phyloP scores from a whole-genome alignment of 2,888 invertebrate genomes.

The Asteroscopus sphinx region DNA sequence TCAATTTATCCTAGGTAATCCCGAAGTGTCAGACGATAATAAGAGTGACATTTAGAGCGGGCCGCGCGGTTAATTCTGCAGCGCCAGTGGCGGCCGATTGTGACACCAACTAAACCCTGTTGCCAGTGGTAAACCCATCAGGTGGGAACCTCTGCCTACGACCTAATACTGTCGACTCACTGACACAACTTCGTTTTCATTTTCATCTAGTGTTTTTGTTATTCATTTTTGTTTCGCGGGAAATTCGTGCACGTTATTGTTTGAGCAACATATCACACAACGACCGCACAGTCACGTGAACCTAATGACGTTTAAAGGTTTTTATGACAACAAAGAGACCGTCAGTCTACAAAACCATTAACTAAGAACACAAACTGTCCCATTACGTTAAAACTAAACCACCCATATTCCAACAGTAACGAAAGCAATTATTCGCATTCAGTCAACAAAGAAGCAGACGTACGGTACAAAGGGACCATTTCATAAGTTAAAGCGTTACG shows the following conservation, averaged over 20 bases:
- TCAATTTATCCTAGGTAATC: constrained; percentile 89
- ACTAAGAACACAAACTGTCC: constrained; percentile 81
- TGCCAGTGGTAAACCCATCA: constrained; percentile 86
- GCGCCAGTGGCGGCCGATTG: constrained; percentile 82
- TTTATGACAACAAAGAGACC: constrained; percentile 72
- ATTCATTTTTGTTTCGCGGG: constrained; percentile 42
- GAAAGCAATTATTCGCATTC: constrained; percentile 82
- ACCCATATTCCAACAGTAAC: constrained; percentile 77
- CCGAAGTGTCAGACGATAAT: constrained; percentile 88
- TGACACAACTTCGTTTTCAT: constrained; percentile 61
- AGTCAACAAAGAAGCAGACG: constrained; percentile 78
- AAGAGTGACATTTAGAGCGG: constrained; percentile 88
- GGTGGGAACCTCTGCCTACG: constrained; percentile 71
- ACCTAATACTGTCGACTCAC: constrained; percentile 74
- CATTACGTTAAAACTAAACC: constrained; percentile 80
- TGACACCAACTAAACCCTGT: constrained; percentile 87
- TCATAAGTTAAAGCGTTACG: constrained; percentile 83
- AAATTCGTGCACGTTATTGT: constrained; percentile 33
- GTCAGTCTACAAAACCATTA: constrained; percentile 76
- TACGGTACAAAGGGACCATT: constrained; percentile 80
- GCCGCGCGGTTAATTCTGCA: constrained; percentile 85
- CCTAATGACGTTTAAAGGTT: constrained; percentile 65
- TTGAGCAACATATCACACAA: constrained; percentile 37
- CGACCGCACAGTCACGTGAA: constrained; percentile 47
- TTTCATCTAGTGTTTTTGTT: constrained; percentile 50